Base-by-base conservation (phyloP, 2,888 invertebrate genomes). In the Exephanes ischioxanthus region DNA sequence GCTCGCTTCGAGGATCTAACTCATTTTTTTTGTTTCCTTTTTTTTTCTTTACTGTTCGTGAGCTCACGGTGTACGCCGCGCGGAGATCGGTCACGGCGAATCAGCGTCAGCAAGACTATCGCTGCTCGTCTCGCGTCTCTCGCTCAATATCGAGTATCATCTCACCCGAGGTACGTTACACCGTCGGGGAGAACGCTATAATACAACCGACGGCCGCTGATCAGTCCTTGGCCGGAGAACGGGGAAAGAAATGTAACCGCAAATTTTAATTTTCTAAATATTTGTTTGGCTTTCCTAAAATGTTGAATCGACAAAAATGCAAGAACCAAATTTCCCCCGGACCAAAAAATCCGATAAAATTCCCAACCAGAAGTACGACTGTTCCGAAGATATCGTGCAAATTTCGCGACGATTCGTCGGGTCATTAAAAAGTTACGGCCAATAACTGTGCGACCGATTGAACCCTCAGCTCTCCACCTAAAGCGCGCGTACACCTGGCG, bases 401-500 rank as follows among this genome's bases (percentile, higher is more conserved):
- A 48, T 48, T 48, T 48, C 16, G 45, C 16, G 45, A 4, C 45
- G 45, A 16, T 48, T 16, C 0, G 3, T 48, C 16, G 16, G 16
- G 14, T 4, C 45, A 0, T 4, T 16, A 0, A 48, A 33, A 30
- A 63, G 11, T 33, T 16, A 48, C 41, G 11, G 75, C 75, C 75
- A 76, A 76, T 76, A 19, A 66, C 66, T 37, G 66, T 66, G 19
- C n/a, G 41, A 3, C 1, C n/a, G 41, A 55, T 58, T 16, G 0
- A 51, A 7, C 4, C 48, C 16, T 33, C 48, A 22, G n/a, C 45
- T 33, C 70, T 63, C 71, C 67, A 3, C 33, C 61, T 53, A 26
- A 30, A 53, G 84, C 77, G 83, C 75, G 61, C 68, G 84, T 72
- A 87, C 89, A 90, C 88, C 90, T 87, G 90, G 89, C 85, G 76